Base-by-base conservation (phyloP, 35 echinoderm and acorn worm genomes). In the Lytechinus variegatus region DNA sequence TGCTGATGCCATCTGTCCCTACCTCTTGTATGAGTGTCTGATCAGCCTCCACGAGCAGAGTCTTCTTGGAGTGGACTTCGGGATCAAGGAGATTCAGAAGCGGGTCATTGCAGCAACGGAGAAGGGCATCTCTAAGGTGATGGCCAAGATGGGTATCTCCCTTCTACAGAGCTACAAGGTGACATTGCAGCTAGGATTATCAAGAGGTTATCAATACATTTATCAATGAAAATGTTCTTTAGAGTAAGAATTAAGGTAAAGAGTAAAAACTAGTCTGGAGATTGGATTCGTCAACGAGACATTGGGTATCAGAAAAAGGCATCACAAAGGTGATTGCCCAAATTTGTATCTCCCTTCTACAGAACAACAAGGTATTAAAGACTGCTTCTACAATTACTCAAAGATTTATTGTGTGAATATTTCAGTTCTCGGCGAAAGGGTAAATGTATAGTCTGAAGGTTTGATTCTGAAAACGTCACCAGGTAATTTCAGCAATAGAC, bases 61-160 rank as follows among this genome's bases (percentile, higher is more conserved):
- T 53, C 98, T 99, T 2, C 95, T 99, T 1, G 95, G 96, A 2
- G 95, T 96, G 8, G 95, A 97, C 27, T 54, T 97, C 28, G 92
- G 95, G 0, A 96, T 97, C 94, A 95, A 99, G 4, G 97, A 98
- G 71, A 95, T 99, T 16, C 72, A 90, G 24, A 33, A 92, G 27
- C 89, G 97, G 56, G 95, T 98, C 56, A 95, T 95, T 28, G 86
- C 91, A 11, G 55, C 55, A 9, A 56, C 55, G 8, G 55, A 56
- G 55, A 56, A 56, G 55, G 55, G 55, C 55, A 56, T 56, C 55
- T 56, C 55, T 1, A 56, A 56, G 55, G 55, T 56, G 55, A 56
- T 99, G 98, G 97, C 98, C 72, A 99, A 99, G 97, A 99, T 99
- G 98, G 98, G 98, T 4, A 99, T 99, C 56, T 99, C 98, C 8